These are phyloP conservation scores for Noctua pronuba DNA, from an alignment of 2,888 invertebrate species.

Conservation along the genomic window DNA sequence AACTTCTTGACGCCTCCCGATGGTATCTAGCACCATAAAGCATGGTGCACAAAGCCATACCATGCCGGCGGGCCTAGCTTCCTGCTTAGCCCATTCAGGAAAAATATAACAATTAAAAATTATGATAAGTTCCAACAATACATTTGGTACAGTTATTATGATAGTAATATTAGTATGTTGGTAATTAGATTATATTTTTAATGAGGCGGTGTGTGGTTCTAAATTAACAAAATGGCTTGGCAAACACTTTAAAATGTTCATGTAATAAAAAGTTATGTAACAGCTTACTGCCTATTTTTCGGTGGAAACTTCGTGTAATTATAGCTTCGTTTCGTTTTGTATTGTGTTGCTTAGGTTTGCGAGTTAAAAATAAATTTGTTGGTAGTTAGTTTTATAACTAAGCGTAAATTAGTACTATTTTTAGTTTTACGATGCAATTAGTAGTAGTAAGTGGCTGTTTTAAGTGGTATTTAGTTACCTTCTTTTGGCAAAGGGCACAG, in stretches of 20 bases:
- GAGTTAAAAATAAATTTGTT: conserved; percentile 14
- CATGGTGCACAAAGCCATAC: conserved; percentile 52
- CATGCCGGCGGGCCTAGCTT: conserved; percentile 43
- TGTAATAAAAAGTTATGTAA: conserved; percentile 29
- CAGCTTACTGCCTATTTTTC: conserved; percentile 3
- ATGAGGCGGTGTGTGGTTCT: conserved; percentile 36
- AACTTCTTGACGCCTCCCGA: conserved; percentile 54
- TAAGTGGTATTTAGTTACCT: background rate
- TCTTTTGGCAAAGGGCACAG: background rate
- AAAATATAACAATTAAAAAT: conserved; percentile 46
- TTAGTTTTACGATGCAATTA: conserved; percentile 26
- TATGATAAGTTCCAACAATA: conserved; percentile 55
- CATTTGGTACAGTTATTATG: conserved; percentile 35
- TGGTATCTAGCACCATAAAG: conserved; percentile 62
- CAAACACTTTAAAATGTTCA: conserved; percentile 44
- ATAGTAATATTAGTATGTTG: conserved; percentile 40
- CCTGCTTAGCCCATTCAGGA: conserved; percentile 54
- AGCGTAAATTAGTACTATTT: conserved; percentile 9
- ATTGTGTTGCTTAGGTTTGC: conserved; percentile 1
- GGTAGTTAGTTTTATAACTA: conserved; percentile 4
- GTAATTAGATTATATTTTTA: conserved; percentile 51
- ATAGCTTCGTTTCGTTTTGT: conserved; percentile 3
- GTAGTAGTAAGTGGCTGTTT: background rate
- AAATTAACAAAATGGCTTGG: conserved; percentile 39
- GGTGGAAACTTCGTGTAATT: conserved; percentile 15